Evolutionary conservation across 2,797 vertebrate genomes (phyloP), one percentile per base, ranked within the genome.

Genomic region (Clarias fuscus): DNA sequence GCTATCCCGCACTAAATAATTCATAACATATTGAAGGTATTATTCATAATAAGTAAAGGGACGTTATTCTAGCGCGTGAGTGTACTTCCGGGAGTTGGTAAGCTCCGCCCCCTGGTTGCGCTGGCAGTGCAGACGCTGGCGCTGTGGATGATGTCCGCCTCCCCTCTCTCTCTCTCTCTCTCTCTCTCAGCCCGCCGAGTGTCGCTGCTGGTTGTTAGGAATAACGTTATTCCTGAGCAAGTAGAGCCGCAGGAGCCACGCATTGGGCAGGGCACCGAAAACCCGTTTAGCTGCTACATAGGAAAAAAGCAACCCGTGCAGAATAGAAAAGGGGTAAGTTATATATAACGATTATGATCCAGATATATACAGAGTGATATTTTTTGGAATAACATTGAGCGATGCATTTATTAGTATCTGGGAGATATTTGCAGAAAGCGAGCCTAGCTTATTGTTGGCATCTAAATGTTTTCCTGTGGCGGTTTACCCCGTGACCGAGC

Each of bases 171-270:
- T 27, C 64, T 14, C n/a, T 85, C 84, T 85, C 64, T 67, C 24
- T 14, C 24, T 11, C 10, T 24, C 40, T 48, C 87, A 81, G 86
- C 70, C 88, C 88, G 89, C 89, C 89, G 90, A 88, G 62, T 89
- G 90, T 91, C 90, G 90, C 92, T 90, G 91, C 91, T 92, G 90
- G 90, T 91, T 85, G 90, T 88, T 87, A 86, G 90, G 84, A 91
- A 89, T 88, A 91, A 87, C 88, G 89, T 88, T 90, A 90, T 89
- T 88, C 88, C 89, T 89, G 89, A 89, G 90, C 87, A 88, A 86
- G 90, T 37, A 65, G 88, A 88, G 89, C 86, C 84, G 84, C 67
- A 79, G 87, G 61, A 78, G 72, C 82, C 59, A 53, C 59, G 77
- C 81, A 86, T 76, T 81, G 90, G 89, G 90, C 43, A 88, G 90